A percentile compares a stretch with the other conserved stretches of the same genome.
phyloP scores from a whole-genome alignment of 2,888 invertebrate species.

The Epinotia nisella region DNA sequence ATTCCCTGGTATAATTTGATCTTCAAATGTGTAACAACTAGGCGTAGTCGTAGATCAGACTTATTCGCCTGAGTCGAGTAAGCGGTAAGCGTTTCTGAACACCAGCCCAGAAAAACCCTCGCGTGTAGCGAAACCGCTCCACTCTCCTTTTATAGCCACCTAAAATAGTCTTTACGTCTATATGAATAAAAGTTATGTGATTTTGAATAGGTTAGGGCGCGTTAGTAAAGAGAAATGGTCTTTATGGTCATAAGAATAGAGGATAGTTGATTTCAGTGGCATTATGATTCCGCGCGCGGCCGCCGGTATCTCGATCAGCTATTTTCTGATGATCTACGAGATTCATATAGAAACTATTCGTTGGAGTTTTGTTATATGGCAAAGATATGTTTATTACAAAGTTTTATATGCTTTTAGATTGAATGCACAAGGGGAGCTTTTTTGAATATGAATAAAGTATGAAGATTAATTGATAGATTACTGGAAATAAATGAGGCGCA shows the following conservation, averaged over 20 bases:
- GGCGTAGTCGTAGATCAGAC: background rate
- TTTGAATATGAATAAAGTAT: background rate
- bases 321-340: constrained; percentile 45
- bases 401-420: constrained; percentile 8
- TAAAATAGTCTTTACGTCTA: constrained; percentile 32
- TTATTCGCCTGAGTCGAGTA: background rate
- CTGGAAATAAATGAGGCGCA: too few species aligned
- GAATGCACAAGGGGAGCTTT: background rate
- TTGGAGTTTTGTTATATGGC: constrained; percentile 8
- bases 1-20: background rate
- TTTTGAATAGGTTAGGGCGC: constrained; percentile 21
- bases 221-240: constrained; percentile 18
- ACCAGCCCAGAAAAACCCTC: constrained; percentile 22
- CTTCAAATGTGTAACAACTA: too few species aligned
- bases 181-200: constrained; percentile 27
- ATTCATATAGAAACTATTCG: constrained; percentile 37
- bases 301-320: constrained; percentile 42
- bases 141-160: constrained; percentile 28
- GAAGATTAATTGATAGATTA: background rate
- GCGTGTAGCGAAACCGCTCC: constrained; percentile 14
- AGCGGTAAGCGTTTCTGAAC: background rate
- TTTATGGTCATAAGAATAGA: constrained; percentile 36
- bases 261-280: constrained; percentile 22
- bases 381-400: constrained; percentile 8
- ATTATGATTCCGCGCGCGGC: constrained; percentile 32